Evolutionary conservation across 2,113 vertebrate species (phyloP).

Genomic region (Lipophrys pholis): DNA sequence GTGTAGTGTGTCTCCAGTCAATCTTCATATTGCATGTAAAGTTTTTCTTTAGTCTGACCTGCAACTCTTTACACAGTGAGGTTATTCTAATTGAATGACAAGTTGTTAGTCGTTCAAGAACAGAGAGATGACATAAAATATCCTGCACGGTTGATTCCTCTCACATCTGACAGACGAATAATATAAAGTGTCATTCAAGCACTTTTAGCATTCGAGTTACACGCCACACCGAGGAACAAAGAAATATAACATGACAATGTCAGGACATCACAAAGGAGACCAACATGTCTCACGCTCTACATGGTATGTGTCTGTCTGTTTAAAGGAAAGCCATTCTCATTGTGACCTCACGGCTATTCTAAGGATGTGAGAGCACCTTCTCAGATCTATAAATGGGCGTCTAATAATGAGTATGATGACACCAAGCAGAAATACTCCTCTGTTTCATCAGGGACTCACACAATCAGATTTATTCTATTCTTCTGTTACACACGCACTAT

Average conservation of each 20-base stretch:
- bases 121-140: no score
- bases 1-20: no score
- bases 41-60: no score
- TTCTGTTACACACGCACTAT: conserved; percentile 33
- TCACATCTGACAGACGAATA: conserved; percentile 4
- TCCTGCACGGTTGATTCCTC: background rate
- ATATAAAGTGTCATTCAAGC: conserved; percentile 8
- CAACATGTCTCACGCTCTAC: conserved; percentile 32
- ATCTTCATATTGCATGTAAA: no score
- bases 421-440: conserved; percentile 73
- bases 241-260: conserved; percentile 30
- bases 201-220: background rate
- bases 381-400: conserved; percentile 76
- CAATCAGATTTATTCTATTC: conserved; percentile 60
- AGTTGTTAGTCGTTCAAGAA: no score
- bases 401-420: conserved; percentile 78
- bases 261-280: conserved; percentile 10
- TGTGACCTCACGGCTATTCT: conserved; percentile 78
- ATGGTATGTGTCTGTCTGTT: conserved; percentile 66
- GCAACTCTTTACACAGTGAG: no score
- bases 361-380: conserved; percentile 73
- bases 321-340: conserved; percentile 59
- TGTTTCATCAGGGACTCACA: conserved; percentile 71
- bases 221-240: conserved; percentile 6
- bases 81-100: no score